Evolutionary conservation across 1,140 invertebrate genomes (phyloP).

Genomic region (Bombus superbus): DNA sequence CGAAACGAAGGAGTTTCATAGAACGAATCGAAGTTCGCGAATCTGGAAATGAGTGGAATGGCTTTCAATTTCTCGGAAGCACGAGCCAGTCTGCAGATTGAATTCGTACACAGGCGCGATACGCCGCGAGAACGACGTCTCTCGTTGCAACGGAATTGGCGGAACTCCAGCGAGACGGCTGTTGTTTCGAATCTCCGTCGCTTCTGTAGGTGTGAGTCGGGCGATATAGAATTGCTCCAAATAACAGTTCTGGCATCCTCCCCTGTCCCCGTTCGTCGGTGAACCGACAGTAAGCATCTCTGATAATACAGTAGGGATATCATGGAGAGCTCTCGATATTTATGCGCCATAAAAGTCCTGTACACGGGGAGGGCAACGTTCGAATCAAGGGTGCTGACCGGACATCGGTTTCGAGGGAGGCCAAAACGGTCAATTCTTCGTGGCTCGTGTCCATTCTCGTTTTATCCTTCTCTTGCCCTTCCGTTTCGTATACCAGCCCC

Average conservation of each 20-base stretch:
- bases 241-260: conserved; percentile 66
- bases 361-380: conserved; percentile 72
- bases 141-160: conserved; percentile 61
- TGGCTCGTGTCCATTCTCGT: conserved; percentile 27
- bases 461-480: conserved; percentile 43
- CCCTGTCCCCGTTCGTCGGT: background rate
- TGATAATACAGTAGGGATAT: conserved; percentile 81
- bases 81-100: conserved; percentile 57
- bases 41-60: background rate
- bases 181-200: conserved; percentile 44
- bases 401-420: conserved; percentile 77
- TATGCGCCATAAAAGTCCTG: conserved; percentile 82
- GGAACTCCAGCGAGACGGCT: conserved; percentile 61
- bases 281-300: conserved; percentile 71
- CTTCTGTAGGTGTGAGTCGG: conserved; percentile 61
- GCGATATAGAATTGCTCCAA: conserved; percentile 71
- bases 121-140: conserved; percentile 16
- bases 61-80: conserved; percentile 34
- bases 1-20: background rate
- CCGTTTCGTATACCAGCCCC: conserved; percentile 1
- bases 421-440: conserved; percentile 68
- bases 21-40: conserved; percentile 12
- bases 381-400: conserved; percentile 78
- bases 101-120: conserved; percentile 56
- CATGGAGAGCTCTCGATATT: conserved; percentile 81